Base-by-base conservation (phyloP, 2,797 vertebrate genomes). In the Nothura maculosa region DNA sequence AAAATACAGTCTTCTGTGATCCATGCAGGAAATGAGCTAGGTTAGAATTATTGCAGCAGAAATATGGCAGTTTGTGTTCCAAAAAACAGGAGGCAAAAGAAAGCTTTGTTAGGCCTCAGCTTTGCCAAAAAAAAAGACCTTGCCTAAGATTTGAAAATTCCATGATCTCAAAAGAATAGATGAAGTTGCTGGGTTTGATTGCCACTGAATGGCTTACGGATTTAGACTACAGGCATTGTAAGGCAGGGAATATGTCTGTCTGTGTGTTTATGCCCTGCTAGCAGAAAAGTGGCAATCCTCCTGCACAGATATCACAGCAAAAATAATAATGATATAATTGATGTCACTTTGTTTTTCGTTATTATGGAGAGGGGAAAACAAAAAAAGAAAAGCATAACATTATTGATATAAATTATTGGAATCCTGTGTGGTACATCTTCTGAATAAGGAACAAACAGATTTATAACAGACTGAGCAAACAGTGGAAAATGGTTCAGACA, bases 1-100 rank as follows among this genome's bases (percentile, higher is more conserved):
- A 84, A 91, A 73, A 74, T 79, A 10, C 47, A 82, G 19, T n/a
- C 62, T 55, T 89, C 69, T 85, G 32, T 90, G 69, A 95, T 36
- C 64, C 38, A 22, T 45, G 42, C 32, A 54, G 91, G 77, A 72
- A 75, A 66, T 0, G 0, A 83, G 15, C n/a, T n/a, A 70, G 38
- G 10, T 73, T 25, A 68, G 63, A 92, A 91, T 80, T 24, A 30
- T 28, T 47, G 22, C 40, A 86, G 36, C 20, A 54, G 20, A 32
- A 50, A 50, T 50, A 50, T 72, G 36, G n/a, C 52, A 64, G 4
- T 17, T 74, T 90, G 52, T 20, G 52, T 76, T 86, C 30, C 19
- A n/a, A 12, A 70, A 83, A 76, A 47, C 13, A 67, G 19, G 11
- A 81, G 13, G 30, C n/a, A 84, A 61, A 84, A 9, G 18, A 86